Evolutionary conservation across 1,140 invertebrate genomes (phyloP), one percentile per base, ranked within the genome.

Genomic region (Drosophila pruinosa): DNA sequence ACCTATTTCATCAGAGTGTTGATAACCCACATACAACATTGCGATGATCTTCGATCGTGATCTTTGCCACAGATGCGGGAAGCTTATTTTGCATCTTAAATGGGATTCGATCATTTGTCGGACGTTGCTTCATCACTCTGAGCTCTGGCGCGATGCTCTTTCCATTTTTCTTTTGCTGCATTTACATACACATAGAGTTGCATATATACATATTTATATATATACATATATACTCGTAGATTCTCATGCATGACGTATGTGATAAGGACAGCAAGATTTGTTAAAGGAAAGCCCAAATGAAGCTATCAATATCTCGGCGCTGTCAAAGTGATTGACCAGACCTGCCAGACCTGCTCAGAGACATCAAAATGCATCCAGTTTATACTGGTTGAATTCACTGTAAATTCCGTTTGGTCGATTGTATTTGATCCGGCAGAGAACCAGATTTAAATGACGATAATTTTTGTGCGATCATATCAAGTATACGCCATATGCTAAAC

Each of bases 51-150:
- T 28, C 78, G 78, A 78, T 81, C 78, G 47, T 82, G 78, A 81
- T 82, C 78, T 70, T 65, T 81, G 78, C 43, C 78, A 77, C 68
- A 63, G n/a, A 82, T 78, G 78, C 76, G 78, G 73, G 78, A 81
- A 81, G 78, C 77, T 34, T 75, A 52, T 57, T 80, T 80, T 67
- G 50, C 70, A 73, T 70, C 45, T 24, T 31, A 22, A 61, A 82
- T 72, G 72, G 45, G 54, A 77, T 64, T 61, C 70, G 31, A 50
- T 31, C 68, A 82, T 70, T 73, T 70, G 48, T 80, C 77, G 77
- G 61, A 26, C 77, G 57, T 80, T 81, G 61, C 59, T 79, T 75
- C 75, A 54, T 67, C 41, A 68, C 41, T 67, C 61, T 56, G 15
- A 12, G n/a, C 4, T 36, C 61, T 56, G 15, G 22, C 22, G n/a